Percentiles rank a stretch among this genome's conserved stretches.
phyloP scores from a whole-genome alignment of 2,797 vertebrate genomes.

The Acrossocheilus fasciatus region DNA sequence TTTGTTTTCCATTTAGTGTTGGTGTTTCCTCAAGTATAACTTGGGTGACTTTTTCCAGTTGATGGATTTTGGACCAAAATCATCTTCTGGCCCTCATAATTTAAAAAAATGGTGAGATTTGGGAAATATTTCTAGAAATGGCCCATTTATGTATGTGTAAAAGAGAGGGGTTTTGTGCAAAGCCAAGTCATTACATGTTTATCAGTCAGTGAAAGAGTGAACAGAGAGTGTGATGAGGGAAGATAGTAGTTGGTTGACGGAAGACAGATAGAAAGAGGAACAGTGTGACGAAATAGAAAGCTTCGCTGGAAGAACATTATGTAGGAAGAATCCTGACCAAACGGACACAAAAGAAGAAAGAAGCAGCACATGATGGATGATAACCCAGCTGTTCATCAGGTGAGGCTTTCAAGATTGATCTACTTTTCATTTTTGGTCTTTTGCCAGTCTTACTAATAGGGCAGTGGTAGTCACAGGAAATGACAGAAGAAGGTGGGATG shows the following conservation, averaged over 20 bases:
- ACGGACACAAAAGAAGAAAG: conserved; percentile 51
- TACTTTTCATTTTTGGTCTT: background rate
- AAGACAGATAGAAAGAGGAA: conserved; percentile 52
- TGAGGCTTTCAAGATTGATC: conserved; percentile 58
- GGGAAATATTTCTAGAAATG: conserved; percentile 13
- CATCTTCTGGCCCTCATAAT: background rate
- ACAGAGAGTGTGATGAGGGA: conserved; percentile 72
- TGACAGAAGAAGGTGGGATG: background rate
- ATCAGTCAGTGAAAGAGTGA: conserved; percentile 73
- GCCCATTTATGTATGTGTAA: conserved; percentile 43
- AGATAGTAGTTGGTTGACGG: conserved; percentile 71
- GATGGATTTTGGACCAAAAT: background rate
- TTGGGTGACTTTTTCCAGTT: background rate
- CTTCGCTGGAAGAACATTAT: conserved; percentile 45
- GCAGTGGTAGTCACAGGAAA: background rate
- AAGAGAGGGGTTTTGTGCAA: conserved; percentile 39
- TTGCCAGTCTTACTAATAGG: background rate
- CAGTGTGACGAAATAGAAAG: conserved; percentile 39
- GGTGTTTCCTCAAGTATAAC: background rate
- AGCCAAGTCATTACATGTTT: conserved; percentile 65
- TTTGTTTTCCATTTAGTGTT: background rate
- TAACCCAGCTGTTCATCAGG: conserved; percentile 69
- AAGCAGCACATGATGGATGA: conserved; percentile 69
- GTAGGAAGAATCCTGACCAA: conserved; percentile 56
- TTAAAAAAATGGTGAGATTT: background rate